Base-by-base conservation (phyloP, 2,797 vertebrate species). In the Sorex maritimensis region DNA sequence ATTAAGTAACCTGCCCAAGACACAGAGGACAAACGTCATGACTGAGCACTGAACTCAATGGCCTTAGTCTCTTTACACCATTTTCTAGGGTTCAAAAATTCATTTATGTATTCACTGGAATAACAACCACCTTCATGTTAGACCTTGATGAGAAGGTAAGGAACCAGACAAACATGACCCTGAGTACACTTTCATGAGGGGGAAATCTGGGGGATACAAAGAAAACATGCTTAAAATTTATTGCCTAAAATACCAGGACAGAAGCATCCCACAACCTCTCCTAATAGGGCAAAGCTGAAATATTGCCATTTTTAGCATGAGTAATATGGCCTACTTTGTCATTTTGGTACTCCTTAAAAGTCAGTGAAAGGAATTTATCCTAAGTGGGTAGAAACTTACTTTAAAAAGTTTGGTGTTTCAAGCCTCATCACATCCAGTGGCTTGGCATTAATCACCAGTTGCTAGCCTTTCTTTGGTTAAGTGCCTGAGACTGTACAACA, bases 391-490 rank as follows among this genome's bases (percentile, higher is more conserved):
- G 71, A 30, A 26, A 69, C 49, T 93, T 90, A 34, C 58, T 49
- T 81, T 88, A 58, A 78, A 34, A 11, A 72, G 17, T 26, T 12
- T 86, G 69, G 81, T 49, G n/a, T 61, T 52, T 58, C 30, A 49
- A 69, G 61, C 8, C 23, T 63, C 19, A 21, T 83, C 81, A 38
- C 34, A 23, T 21, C 55, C 44, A 28, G 46, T 8, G 10, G 58
- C 24, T 23, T 6, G 10, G 30, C 15, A 72, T 5, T 68, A 23
- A 26, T 49, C 17, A 44, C n/a, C 69, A 55, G 67, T 65, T 72
- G 74, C 63, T 80, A 77, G 63, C 6, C 28, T 86, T 79, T 67
- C 63, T 94, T 74, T 86, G 69, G 6, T 26, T 55, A 75, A 77
- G 61, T 90, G 83, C 28, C 55, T 61, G 68, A 86, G 44, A 68